Percentiles rank a stretch among this genome's conserved stretches.
Evolutionary conservation across 2,113 vertebrate genomes (phyloP).

Genomic region (Zosterops hypoxanthus): DNA sequence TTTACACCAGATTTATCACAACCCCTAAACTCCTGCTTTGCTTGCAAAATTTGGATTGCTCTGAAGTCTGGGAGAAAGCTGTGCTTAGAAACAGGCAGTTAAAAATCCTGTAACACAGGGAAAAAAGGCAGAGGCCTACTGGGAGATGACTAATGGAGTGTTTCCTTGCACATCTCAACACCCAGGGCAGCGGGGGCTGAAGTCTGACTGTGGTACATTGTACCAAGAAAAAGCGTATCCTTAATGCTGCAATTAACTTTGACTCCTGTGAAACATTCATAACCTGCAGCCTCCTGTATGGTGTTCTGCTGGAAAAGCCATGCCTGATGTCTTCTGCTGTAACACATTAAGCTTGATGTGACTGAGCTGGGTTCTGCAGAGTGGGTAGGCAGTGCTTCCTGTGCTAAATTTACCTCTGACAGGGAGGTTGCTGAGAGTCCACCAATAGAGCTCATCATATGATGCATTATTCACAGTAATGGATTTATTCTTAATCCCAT

Average conservation of each 20-base stretch:
- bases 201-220: not conserved
- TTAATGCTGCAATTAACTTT: not conserved
- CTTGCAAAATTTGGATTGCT: not conserved
- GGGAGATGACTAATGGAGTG: not conserved
- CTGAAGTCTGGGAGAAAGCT: not conserved
- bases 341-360: not conserved
- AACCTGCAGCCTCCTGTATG: not conserved
- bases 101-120: not conserved
- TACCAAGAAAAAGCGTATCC: not conserved
- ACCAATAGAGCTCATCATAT: not conserved
- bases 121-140: not conserved
- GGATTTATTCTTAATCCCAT: conserved; percentile 28
- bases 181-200: not conserved
- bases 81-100: not conserved
- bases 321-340: not conserved
- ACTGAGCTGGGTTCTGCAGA: not conserved
- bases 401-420: conserved; percentile 28
- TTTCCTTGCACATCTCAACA: not conserved
- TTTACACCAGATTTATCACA: too few species aligned
- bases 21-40: not conserved
- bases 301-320: not conserved
- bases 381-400: not conserved
- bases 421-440: not conserved
- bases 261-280: not conserved
- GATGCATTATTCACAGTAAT: conserved; percentile 26